A percentile compares a stretch with the other conserved stretches of the same genome.
Evolutionary conservation across 2,113 vertebrate genomes (phyloP).

Genomic region (Coreoperca whiteheadi): DNA sequence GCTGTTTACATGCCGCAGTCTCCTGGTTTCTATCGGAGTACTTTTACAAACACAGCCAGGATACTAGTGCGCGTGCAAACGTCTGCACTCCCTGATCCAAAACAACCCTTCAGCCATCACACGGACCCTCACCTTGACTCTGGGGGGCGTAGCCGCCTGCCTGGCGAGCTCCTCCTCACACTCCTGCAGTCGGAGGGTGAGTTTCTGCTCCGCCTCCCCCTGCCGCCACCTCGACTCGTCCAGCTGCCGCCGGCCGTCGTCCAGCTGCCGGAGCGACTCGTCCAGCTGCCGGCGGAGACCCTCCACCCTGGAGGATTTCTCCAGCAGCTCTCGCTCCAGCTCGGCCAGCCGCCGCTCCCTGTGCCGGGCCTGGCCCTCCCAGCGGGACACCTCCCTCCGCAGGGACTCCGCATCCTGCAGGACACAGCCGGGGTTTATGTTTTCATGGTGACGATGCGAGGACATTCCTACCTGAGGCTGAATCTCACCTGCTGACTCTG

Average conservation of each 20-base stretch:
- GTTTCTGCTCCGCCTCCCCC: slow-evolving; percentile 85
- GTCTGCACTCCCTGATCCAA: too few relatives aligned
- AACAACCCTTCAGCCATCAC: too few relatives aligned
- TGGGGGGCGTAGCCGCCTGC: slow-evolving; percentile 84
- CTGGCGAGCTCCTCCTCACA: slow-evolving; percentile 88
- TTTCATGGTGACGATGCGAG: background rate
- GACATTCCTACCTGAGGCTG: background rate
- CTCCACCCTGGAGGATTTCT: slow-evolving; percentile 77
- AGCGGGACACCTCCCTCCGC: slow-evolving; percentile 67
- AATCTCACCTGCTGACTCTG: too few relatives aligned
- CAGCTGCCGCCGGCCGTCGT: slow-evolving; percentile 81
- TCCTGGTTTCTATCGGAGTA: too few relatives aligned
- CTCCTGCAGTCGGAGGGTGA: slow-evolving; percentile 86
- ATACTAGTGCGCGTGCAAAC: too few relatives aligned
- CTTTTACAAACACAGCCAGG: too few relatives aligned
- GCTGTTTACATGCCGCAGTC: too few relatives aligned
- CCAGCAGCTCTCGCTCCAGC: slow-evolving; percentile 86
- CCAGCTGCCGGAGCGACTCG: slow-evolving; percentile 84
- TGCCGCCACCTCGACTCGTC: slow-evolving; percentile 86
- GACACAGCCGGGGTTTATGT: background rate
- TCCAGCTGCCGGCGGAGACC: slow-evolving; percentile 88
- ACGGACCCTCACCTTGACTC: slow-evolving; percentile 82
- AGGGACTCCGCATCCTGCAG: slow-evolving; percentile 68
- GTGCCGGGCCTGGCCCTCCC: slow-evolving; percentile 84
- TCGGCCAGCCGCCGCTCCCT: slow-evolving; percentile 83